These are phyloP conservation scores for Myodes glareolus DNA, from an alignment of 2,113 vertebrate species.

Conservation along the genomic window DNA sequence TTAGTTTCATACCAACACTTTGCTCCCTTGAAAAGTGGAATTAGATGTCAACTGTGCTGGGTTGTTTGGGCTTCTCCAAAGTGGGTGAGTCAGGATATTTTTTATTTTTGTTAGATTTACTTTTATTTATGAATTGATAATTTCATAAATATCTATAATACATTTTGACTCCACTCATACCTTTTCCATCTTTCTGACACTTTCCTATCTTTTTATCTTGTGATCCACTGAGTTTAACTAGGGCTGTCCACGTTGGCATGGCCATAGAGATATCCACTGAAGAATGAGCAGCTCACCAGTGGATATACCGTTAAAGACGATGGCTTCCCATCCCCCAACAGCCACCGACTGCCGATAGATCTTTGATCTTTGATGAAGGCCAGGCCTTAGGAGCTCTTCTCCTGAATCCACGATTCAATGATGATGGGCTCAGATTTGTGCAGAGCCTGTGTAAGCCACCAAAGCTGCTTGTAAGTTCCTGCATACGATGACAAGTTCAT, in stretches of 20 bases:
- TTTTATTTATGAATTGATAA: neutral
- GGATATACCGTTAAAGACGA: neutral
- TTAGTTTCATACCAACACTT: neutral
- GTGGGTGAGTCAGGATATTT: neutral
- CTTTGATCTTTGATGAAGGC: neutral
- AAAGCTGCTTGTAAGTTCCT: neutral
- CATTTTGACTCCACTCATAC: neutral
- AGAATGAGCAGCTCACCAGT: neutral
- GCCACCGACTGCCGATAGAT: too few species aligned
- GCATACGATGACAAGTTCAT: neutral
- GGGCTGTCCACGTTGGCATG: too few species aligned
- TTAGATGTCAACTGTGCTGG: neutral
- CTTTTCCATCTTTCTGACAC: too few species aligned
- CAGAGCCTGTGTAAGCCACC: neutral
- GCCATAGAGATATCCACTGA: neutral
- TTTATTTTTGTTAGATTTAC: neutral
- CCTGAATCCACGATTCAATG: neutral
- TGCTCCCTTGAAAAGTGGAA: neutral
- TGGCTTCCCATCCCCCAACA: neutral
- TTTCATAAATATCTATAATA: neutral
- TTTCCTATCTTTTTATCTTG: neutral
- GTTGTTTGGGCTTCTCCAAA: neutral
- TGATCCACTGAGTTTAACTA: neutral
- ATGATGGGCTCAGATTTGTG: neutral
- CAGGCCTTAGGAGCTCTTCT: neutral